A percentile compares a stretch with the other conserved stretches of the same genome.
Conservation (phyloP, 2,113 vertebrate species). For the Daubentonia madagascariensis region DNA sequence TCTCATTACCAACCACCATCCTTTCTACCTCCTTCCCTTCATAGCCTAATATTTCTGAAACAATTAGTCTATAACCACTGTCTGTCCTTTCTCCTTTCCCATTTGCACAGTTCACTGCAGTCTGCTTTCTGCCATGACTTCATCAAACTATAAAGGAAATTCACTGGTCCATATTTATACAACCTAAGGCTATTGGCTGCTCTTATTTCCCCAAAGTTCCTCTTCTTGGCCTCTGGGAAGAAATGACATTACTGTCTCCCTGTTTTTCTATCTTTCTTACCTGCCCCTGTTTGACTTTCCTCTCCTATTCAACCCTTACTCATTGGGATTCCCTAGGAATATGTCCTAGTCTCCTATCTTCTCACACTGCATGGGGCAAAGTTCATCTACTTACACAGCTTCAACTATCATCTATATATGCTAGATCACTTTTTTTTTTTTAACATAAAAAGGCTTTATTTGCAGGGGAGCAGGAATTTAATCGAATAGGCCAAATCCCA, state of each 20-base stretch:
- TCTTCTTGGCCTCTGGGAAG: background rate
- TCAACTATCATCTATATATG: background rate
- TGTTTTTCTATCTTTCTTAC: background rate
- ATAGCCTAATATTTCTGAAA: background rate
- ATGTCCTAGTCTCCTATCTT: background rate
- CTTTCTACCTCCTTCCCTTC: background rate
- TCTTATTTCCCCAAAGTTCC: background rate
- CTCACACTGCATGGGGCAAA: background rate
- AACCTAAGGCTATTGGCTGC: background rate
- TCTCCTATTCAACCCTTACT: background rate
- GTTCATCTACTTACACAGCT: conserved; percentile 1
- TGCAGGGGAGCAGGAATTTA: conserved; percentile 76
- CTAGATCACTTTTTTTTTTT: too few relatives aligned
- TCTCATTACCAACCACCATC: background rate
- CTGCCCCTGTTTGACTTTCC: background rate
- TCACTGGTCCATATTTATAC: background rate
- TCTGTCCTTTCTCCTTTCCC: background rate
- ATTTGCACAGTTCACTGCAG: background rate
- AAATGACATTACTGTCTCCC: background rate
- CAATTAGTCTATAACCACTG: background rate
- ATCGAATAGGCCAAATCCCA: conserved; percentile 98
- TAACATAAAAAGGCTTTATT: conserved; percentile 82
- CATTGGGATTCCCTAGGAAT: background rate
- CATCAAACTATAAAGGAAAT: background rate
- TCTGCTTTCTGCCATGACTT: background rate